Base-by-base conservation (phyloP, 2,888 invertebrate genomes). In the Macrophya annulata region DNA sequence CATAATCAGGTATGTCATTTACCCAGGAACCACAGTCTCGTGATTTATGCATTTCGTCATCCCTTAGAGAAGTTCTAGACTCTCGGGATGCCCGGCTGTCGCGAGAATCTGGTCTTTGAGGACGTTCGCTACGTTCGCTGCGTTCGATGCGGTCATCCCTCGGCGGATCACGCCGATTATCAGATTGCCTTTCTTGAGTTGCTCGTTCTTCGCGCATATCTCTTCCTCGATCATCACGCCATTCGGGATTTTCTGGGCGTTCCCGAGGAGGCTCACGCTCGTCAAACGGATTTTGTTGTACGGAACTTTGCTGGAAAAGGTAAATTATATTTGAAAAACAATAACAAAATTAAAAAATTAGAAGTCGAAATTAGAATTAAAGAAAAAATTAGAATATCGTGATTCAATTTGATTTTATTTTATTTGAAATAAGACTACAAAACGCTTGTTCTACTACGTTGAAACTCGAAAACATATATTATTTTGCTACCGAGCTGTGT, bases 31-130 rank as follows among this genome's bases (percentile, higher is more conserved):
- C 90, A 4, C 89, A 90, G 40, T 91, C 91, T 0, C 91, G 90
- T 43, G 90, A 85, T 51, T 92, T 91, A 84, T 91, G 90, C 12
- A 87, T 81, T 9, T 92, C 91, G 5, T 93, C 93, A 15, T 93
- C 93, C 81, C 92, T 90, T 55, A 92, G 31, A 15, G 93, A 91
- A 1, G 91, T 90, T 88, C 95, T 92, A 86, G 95, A 94, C 91
- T 95, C 94, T 90, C 96, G 90, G 86, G 95, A 94, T 43, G 95
- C 93, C 21, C 95, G 93, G 86, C 95, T 95, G 89, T 95, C 95
- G 4, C 95, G 94, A 86, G 95, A 95, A 88, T 95, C 95, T 0
- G 95, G 95, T 87, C 95, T 92, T 85, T 95, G 95, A 0, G 95
- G 95, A 25, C 95, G 93, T 79, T 95, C 95, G 84, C 3, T 31